Percentiles rank a stretch among this genome's conserved stretches.
Evolutionary conservation across 2,888 invertebrate genomes (phyloP).

Genomic region (Tetanocera ferruginea): DNA sequence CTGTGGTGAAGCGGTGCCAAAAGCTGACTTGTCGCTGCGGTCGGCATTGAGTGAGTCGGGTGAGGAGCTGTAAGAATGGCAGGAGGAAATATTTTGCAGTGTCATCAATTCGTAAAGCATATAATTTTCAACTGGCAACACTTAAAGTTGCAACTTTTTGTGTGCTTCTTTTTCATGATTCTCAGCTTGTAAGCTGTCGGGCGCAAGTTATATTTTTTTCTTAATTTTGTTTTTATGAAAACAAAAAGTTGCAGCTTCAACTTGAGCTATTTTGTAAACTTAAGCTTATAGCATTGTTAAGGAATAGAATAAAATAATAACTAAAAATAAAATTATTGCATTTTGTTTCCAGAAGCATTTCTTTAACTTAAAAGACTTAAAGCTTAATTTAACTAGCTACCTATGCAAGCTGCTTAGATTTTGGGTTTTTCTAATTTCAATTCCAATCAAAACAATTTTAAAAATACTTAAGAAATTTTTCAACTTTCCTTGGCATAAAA

Average conservation of each 20-base stretch:
- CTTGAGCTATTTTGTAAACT: not conserved
- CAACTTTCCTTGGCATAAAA: too few relatives aligned
- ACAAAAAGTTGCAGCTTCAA: not conserved
- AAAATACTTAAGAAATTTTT: too few relatives aligned
- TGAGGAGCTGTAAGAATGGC: conserved; percentile 79
- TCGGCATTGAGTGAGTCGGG: conserved; percentile 91
- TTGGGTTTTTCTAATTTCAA: too few relatives aligned
- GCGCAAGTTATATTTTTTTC: too few relatives aligned
- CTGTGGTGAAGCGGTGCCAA: conserved; percentile 81
- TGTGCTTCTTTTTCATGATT: too few relatives aligned
- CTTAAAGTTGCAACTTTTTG: conserved; percentile 9
- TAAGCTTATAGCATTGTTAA: not conserved
- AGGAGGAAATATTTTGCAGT: not conserved
- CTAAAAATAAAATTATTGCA: too few relatives aligned
- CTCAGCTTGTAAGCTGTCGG: too few relatives aligned
- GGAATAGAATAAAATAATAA: conserved; percentile 10
- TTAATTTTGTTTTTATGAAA: not conserved
- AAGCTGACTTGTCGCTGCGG: conserved; percentile 81
- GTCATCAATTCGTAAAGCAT: not conserved
- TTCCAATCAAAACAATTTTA: too few relatives aligned
- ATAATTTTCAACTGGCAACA: conserved; percentile 1
- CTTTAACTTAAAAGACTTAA: too few relatives aligned
- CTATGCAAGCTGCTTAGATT: too few relatives aligned
- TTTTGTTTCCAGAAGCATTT: too few relatives aligned
- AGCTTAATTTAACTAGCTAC: too few relatives aligned